Evolutionary conservation across 2,797 vertebrate genomes (phyloP).

Genomic region (Syngnathus rostellatus): DNA sequence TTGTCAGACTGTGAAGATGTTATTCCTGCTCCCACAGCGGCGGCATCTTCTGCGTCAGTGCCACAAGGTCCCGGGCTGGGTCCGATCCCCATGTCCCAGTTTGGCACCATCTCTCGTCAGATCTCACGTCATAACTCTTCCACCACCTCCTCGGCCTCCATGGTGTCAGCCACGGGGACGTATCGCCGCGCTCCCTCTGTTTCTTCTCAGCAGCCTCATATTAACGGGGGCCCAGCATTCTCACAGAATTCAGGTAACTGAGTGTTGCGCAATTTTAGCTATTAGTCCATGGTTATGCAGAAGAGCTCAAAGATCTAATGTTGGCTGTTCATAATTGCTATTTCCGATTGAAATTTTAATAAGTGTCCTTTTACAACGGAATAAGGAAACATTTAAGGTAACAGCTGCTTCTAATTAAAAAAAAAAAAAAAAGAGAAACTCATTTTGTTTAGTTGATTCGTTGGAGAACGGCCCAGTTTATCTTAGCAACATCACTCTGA

Average conservation of each 20-base stretch:
- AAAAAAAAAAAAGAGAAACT: too few relatives aligned
- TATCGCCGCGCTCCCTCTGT: conserved; percentile 96
- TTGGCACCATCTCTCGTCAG: conserved; percentile 97
- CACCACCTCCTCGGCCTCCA: conserved; percentile 93
- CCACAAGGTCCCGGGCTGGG: conserved; percentile 78
- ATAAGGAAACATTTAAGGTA: background rate
- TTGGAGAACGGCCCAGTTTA: conserved; percentile 32
- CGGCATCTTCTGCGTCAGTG: conserved; percentile 61
- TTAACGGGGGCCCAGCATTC: conserved; percentile 94
- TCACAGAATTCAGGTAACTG: conserved; percentile 84
- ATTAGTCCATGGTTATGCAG: background rate
- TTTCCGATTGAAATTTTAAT: background rate
- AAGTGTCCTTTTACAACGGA: background rate
- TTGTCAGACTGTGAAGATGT: background rate
- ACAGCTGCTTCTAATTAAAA: background rate
- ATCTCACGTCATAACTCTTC: conserved; percentile 94
- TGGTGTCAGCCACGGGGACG: conserved; percentile 94
- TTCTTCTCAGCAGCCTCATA: conserved; percentile 91
- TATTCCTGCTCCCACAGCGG: conserved; percentile 21
- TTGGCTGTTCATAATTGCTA: background rate
- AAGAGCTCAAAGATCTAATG: conserved; percentile 14
- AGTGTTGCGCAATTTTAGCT: too few relatives aligned
- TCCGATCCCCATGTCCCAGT: conserved; percentile 96
- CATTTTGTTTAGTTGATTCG: conserved; percentile 12
- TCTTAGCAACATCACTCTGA: conserved; percentile 34